Evolutionary conservation across 92 coral and sea anemone genomes (phyloP).

Genomic region (Micromussa lordhowensis): DNA sequence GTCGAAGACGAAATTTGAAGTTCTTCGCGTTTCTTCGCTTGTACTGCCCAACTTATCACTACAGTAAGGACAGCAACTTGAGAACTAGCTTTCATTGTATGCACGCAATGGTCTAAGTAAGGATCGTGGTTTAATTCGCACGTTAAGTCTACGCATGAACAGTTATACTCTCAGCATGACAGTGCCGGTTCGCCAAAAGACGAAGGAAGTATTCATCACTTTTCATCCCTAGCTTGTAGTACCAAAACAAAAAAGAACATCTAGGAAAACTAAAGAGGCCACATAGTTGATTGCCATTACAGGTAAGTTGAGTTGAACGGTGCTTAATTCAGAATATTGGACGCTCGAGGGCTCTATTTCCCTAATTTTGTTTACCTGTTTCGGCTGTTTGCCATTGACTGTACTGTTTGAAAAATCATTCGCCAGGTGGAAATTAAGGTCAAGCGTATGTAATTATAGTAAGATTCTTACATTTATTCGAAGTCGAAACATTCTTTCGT

Average conservation of each 20-base stretch:
- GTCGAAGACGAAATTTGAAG: slow-evolving; percentile 19
- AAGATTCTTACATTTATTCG: background rate
- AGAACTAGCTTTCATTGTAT: background rate
- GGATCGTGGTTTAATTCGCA: background rate
- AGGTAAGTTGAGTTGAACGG: slow-evolving; percentile 15
- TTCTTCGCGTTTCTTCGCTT: slow-evolving; percentile 5
- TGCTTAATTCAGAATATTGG: background rate
- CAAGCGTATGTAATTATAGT: background rate
- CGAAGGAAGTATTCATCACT: background rate
- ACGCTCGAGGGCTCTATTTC: background rate
- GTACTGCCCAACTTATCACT: background rate
- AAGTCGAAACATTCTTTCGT: background rate
- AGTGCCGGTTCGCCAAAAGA: background rate
- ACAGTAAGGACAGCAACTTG: too few relatives aligned
- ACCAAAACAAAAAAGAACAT: background rate
- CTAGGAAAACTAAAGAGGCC: background rate
- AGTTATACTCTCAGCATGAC: background rate
- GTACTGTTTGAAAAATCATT: background rate
- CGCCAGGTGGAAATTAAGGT: background rate
- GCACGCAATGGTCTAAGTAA: background rate
- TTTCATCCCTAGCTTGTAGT: background rate
- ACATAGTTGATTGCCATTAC: background rate
- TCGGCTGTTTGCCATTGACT: too few relatives aligned
- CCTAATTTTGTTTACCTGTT: background rate
- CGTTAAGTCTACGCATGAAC: background rate